These are phyloP conservation scores for Eretmocerus hayati DNA, from an alignment of 2,888 invertebrate genomes.

Conservation along the genomic window DNA sequence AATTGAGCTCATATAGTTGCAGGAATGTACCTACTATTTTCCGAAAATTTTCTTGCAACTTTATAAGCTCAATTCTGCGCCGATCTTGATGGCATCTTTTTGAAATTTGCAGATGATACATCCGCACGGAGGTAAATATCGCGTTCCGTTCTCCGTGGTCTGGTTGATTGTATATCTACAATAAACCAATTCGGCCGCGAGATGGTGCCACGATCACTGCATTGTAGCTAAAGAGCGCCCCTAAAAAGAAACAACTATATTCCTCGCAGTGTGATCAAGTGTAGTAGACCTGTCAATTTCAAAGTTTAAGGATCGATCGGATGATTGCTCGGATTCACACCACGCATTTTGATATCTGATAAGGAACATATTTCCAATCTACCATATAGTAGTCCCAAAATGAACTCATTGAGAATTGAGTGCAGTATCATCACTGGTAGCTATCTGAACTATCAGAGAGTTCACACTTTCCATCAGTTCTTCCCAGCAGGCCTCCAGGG, in stretches of 20 bases:
- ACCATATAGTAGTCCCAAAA: slow-evolving; percentile 12
- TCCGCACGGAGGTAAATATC: too few species aligned
- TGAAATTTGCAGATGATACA: too few species aligned
- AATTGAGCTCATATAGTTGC: too few species aligned
- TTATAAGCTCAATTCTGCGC: too few species aligned
- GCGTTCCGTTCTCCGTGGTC: too few species aligned
- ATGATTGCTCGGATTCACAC: background rate
- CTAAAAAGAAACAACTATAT: background rate
- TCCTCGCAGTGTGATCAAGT: background rate
- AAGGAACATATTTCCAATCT: slow-evolving; percentile 9
- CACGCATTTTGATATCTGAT: slow-evolving; percentile 8
- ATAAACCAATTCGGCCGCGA: too few species aligned
- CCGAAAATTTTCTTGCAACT: too few species aligned
- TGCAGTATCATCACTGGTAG: slow-evolving; percentile 26
- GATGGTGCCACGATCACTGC: too few species aligned
- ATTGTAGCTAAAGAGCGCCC: too few species aligned
- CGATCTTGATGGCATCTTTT: too few species aligned
- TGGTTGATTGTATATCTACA: too few species aligned
- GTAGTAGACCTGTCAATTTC: background rate
- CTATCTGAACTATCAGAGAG: background rate
- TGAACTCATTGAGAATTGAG: slow-evolving; percentile 15
- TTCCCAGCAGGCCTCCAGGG: background rate
- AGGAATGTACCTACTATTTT: too few species aligned
- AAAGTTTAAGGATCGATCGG: background rate
- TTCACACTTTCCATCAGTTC: background rate